These are phyloP conservation scores for Silurus meridionalis DNA, from an alignment of 2,113 vertebrate genomes.

Conservation along the genomic window DNA sequence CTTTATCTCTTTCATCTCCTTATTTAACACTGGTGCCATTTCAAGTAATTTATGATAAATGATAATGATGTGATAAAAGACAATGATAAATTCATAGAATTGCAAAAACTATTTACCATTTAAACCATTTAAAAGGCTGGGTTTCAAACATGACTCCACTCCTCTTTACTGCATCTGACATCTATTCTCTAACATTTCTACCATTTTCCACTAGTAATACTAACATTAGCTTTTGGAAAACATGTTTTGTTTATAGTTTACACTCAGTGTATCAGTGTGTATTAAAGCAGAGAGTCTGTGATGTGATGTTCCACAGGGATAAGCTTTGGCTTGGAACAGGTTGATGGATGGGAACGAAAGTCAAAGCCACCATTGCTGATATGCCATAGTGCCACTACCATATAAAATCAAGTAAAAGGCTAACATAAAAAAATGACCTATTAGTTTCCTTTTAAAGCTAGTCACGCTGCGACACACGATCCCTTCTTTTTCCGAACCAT, in stretches of 20 bases:
- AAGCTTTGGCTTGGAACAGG: constrained; percentile 15
- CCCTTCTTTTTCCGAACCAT: neutral
- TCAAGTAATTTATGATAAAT: too few relatives aligned
- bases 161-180: too few relatives aligned
- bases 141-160: too few relatives aligned
- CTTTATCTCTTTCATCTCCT: too few relatives aligned
- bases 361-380: neutral
- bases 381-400: neutral
- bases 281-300: neutral
- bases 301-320: constrained; percentile 10
- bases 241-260: neutral
- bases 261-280: neutral
- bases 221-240: neutral
- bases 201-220: neutral
- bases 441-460: constrained; percentile 9
- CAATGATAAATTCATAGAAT: too few relatives aligned
- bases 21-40: too few relatives aligned
- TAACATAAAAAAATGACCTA: neutral
- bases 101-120: too few relatives aligned
- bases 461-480: constrained; percentile 20
- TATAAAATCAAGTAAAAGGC: neutral
- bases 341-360: neutral
- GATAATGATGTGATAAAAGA: too few relatives aligned
- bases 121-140: too few relatives aligned
- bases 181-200: too few relatives aligned